Conservation (phyloP, 2,888 invertebrate species). For the Pocota personata region DNA sequence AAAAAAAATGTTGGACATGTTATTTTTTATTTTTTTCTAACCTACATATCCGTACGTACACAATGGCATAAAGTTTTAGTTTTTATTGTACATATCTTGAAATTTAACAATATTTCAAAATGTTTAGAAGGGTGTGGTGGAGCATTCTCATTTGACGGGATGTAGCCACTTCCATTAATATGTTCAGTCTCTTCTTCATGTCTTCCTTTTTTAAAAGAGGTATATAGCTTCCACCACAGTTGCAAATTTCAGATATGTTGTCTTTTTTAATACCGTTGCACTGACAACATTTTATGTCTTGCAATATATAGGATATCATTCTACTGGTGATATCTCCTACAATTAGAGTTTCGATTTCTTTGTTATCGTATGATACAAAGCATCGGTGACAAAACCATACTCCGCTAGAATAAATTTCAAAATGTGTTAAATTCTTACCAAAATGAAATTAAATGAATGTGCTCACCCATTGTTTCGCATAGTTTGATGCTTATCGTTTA, state of each 20-base stretch:
- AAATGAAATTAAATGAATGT: neutral
- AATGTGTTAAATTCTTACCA: neutral
- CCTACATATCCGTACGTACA: too few species aligned
- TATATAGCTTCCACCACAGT: constrained; percentile 92
- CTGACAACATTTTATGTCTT: constrained; percentile 94
- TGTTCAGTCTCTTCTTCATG: constrained; percentile 87
- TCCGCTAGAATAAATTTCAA: constrained; percentile 83
- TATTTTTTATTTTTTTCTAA: too few species aligned
- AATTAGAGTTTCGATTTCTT: constrained; percentile 93
- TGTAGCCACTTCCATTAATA: constrained; percentile 90
- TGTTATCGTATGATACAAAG: constrained; percentile 91
- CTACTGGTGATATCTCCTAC: constrained; percentile 92
- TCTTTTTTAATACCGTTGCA: constrained; percentile 95
- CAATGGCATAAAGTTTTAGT: too few species aligned
- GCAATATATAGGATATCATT: constrained; percentile 93
- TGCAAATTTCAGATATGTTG: constrained; percentile 91
- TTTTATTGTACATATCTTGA: neutral
- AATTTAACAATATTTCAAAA: neutral
- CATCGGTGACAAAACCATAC: constrained; percentile 95
- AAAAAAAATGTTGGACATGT: too few species aligned
- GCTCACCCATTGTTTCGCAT: constrained; percentile 85
- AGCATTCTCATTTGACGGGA: constrained; percentile 93
- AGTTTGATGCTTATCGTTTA: constrained; percentile 89
- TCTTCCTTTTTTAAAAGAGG: constrained; percentile 88
- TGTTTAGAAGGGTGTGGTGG: constrained; percentile 75